These are phyloP conservation scores for Neosilurus hyrtlii DNA, from an alignment of 2,797 vertebrate species.

Conservation along the genomic window DNA sequence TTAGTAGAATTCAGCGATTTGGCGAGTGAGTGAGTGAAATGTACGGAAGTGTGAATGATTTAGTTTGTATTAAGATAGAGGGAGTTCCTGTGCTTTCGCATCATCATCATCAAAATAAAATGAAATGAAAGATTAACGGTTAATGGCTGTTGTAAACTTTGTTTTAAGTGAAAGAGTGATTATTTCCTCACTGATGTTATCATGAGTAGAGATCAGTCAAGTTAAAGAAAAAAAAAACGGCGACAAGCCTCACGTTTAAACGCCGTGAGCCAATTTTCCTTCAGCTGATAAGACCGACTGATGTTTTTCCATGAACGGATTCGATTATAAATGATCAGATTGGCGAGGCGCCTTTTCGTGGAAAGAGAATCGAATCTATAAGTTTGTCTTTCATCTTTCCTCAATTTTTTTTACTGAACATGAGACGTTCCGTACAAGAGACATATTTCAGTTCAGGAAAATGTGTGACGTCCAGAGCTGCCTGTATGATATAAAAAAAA, in stretches of 20 bases:
- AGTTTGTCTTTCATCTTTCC: neutral
- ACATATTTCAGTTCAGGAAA: neutral
- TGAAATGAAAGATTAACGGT: too few relatives aligned
- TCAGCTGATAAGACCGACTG: neutral
- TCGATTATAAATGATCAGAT: neutral
- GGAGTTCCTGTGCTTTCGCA: too few relatives aligned
- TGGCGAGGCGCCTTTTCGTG: neutral
- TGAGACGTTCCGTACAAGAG: neutral
- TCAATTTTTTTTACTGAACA: neutral
- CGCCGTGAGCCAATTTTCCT: neutral
- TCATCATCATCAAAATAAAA: too few relatives aligned
- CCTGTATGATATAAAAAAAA: neutral
- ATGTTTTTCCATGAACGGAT: neutral
- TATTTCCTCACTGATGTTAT: neutral
- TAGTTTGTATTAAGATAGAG: too few relatives aligned
- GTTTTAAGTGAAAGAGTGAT: too few relatives aligned
- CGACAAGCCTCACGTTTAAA: neutral
- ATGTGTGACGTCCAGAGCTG: neutral
- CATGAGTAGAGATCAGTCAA: neutral
- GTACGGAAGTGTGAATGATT: too few relatives aligned
- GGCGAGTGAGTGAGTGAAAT: too few relatives aligned
- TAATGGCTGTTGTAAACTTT: too few relatives aligned
- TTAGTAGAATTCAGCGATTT: too few relatives aligned
- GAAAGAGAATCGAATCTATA: neutral
- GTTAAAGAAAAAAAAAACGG: neutral